Conservation (phyloP, 1,140 invertebrate genomes). For the Heliconius hewitsoni region DNA sequence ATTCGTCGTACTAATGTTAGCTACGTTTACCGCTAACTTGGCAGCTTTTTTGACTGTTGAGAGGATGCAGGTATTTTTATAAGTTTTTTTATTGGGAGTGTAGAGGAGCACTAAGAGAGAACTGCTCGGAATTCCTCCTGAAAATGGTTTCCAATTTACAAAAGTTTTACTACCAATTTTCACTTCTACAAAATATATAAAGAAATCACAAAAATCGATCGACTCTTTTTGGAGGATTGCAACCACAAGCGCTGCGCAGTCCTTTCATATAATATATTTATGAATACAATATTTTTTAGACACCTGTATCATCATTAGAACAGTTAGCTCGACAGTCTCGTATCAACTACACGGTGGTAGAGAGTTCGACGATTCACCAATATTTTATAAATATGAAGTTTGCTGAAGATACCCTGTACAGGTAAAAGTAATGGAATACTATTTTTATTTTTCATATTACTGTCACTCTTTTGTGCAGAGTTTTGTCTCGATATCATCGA, state of each 20-base stretch:
- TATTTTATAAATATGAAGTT: conserved; percentile 96
- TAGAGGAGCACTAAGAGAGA: too few species aligned
- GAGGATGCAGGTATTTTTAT: conserved; percentile 90
- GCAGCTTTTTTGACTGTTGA: conserved; percentile 98
- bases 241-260: too few species aligned
- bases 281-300: conserved; percentile 71
- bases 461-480: too few species aligned
- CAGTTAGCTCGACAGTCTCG: conserved; percentile 92
- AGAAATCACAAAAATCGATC: too few species aligned
- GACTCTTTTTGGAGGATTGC: too few species aligned
- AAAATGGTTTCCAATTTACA: too few species aligned
- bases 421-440: conserved; percentile 71
- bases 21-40: conserved; percentile 98
- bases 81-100: too few species aligned
- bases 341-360: conserved; percentile 95
- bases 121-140: too few species aligned
- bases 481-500: too few species aligned
- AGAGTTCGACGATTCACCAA: conserved; percentile 88
- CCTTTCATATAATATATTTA: too few species aligned
- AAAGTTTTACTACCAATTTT: too few species aligned
- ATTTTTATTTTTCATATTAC: neutral
- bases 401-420: conserved; percentile 93
- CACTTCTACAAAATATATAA: too few species aligned
- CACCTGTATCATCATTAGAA: conserved; percentile 92
- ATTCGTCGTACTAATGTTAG: conserved; percentile 95